Conservation (phyloP, 2,888 invertebrate species). For the Ennomos quercinarius region DNA sequence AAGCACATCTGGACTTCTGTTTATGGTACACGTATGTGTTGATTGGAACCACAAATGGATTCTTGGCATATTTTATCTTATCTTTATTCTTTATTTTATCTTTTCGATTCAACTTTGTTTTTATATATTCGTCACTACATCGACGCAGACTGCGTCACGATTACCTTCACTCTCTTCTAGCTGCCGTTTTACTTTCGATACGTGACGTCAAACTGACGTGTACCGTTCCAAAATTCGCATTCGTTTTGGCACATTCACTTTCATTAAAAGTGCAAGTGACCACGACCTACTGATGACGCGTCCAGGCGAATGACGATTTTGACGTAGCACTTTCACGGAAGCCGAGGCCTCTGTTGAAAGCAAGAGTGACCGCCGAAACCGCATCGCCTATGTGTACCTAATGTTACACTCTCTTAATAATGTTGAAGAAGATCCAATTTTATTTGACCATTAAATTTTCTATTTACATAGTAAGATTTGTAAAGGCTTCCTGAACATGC, state of each 20-base stretch:
- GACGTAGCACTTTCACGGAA: slow-evolving; percentile 49
- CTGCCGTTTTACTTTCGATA: slow-evolving; percentile 25
- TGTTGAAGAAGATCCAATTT: slow-evolving; percentile 18
- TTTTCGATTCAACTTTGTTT: too few relatives aligned
- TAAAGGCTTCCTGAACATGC: too few relatives aligned
- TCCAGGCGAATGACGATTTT: slow-evolving; percentile 44
- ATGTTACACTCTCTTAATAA: slow-evolving; percentile 47
- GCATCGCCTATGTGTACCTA: slow-evolving; percentile 20
- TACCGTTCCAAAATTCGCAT: slow-evolving; percentile 36
- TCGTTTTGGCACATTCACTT: slow-evolving; percentile 61
- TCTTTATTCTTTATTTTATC: too few relatives aligned
- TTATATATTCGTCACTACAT: background rate
- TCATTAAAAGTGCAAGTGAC: slow-evolving; percentile 66
- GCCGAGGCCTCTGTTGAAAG: slow-evolving; percentile 48
- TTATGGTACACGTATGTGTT: slow-evolving; percentile 9
- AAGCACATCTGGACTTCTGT: slow-evolving; percentile 19
- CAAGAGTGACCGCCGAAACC: slow-evolving; percentile 50
- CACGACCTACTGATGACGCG: slow-evolving; percentile 55
- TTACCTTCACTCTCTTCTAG: slow-evolving; percentile 6
- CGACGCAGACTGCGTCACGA: slow-evolving; percentile 10
- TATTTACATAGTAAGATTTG: too few relatives aligned
- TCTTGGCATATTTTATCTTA: background rate
- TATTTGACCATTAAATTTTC: slow-evolving; percentile 2
- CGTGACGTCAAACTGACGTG: slow-evolving; percentile 31
- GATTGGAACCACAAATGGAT: slow-evolving; percentile 8